Evolutionary conservation across 2,888 invertebrate species (phyloP).

Genomic region (Drosophila hamatofila): DNA sequence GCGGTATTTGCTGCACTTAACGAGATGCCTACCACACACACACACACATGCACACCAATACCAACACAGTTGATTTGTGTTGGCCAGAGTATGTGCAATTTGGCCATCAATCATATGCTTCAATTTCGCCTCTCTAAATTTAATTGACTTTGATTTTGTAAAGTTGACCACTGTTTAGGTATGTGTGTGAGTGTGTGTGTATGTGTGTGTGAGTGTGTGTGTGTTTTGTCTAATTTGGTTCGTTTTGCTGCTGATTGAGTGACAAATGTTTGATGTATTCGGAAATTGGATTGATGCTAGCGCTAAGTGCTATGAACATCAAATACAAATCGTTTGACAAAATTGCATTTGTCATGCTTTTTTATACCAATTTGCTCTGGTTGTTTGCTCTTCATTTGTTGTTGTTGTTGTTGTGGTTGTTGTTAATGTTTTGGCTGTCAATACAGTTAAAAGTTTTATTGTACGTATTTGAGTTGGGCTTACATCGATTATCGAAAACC

Average conservation of each 20-base stretch:
- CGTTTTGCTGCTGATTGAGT: slow-evolving; percentile 58
- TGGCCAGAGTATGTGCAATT: slow-evolving; percentile 45
- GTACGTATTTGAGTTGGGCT: slow-evolving; percentile 28
- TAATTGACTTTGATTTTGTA: slow-evolving; percentile 71
- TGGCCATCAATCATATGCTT: slow-evolving; percentile 63
- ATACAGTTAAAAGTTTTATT: slow-evolving; percentile 18
- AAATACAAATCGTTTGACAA: slow-evolving; percentile 20
- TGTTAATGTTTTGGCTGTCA: slow-evolving; percentile 17
- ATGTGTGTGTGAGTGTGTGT: not conserved
- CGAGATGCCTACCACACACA: slow-evolving; percentile 30
- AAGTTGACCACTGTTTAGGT: slow-evolving; percentile 23
- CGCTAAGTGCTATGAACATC: slow-evolving; percentile 28
- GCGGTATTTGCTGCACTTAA: slow-evolving; percentile 51
- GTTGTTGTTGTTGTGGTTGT: not conserved
- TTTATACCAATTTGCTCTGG: slow-evolving; percentile 1
- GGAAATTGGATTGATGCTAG: slow-evolving; percentile 45
- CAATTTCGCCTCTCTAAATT: slow-evolving; percentile 62
- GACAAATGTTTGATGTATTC: slow-evolving; percentile 60
- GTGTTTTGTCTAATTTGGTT: slow-evolving; percentile 58
- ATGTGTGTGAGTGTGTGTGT: slow-evolving; percentile 1
- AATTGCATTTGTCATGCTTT: slow-evolving; percentile 39
- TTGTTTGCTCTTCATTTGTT: slow-evolving; percentile 7
- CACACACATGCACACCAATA: slow-evolving; percentile 7
- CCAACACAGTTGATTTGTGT: not conserved
- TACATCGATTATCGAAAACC: slow-evolving; percentile 29